These are phyloP conservation scores for Proterorhinus semilunaris DNA, from an alignment of 2,113 vertebrate genomes.

Conservation along the genomic window DNA sequence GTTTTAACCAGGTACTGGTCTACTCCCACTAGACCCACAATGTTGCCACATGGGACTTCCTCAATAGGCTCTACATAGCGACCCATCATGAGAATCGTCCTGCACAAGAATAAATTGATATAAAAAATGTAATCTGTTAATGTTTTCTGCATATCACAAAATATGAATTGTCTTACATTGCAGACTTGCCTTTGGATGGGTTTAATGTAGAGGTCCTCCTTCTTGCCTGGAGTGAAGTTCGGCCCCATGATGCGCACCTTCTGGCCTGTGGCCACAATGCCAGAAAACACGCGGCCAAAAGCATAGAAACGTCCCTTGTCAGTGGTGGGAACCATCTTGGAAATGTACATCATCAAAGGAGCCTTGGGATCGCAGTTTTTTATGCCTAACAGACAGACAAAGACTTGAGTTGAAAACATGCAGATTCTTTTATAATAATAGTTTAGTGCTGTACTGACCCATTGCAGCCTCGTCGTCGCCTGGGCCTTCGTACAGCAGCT, in stretches of 20 bases:
- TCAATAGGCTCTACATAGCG: conserved; percentile 93
- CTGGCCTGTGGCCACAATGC: conserved; percentile 87
- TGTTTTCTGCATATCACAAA: background rate
- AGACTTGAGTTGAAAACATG: background rate
- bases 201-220: conserved; percentile 93
- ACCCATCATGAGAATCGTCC: conserved; percentile 97
- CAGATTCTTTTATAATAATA: background rate
- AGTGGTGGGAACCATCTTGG: conserved; percentile 94
- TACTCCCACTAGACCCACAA: conserved; percentile 91
- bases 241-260: conserved; percentile 98
- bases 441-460: conserved; percentile 73
- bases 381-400: conserved; percentile 76
- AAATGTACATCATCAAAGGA: conserved; percentile 97
- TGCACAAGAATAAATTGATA: conserved; percentile 33
- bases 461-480: conserved; percentile 93
- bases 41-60: conserved; percentile 95
- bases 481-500: conserved; percentile 93
- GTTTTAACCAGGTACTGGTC: conserved; percentile 96
- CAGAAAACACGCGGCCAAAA: conserved; percentile 93
- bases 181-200: conserved; percentile 89
- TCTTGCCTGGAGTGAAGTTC: conserved; percentile 93
- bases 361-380: conserved; percentile 95
- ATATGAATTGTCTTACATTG: background rate
- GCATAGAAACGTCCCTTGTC: conserved; percentile 97
- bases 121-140: background rate